Conservation (phyloP, 2,113 vertebrate species). For the Raja brachyura region DNA sequence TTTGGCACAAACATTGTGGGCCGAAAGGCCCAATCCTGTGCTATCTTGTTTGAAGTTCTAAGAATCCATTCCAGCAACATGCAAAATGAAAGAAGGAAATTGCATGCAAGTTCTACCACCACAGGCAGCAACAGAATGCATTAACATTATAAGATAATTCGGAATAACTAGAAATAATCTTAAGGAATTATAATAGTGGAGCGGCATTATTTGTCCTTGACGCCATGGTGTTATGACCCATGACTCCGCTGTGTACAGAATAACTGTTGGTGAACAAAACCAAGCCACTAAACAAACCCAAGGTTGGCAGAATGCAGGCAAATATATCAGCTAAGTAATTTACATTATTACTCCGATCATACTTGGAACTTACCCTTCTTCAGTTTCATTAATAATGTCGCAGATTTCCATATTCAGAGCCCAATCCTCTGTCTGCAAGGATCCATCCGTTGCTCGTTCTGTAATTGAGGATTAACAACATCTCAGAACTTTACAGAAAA, state of each 20-base stretch:
- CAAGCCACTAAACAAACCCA: not conserved
- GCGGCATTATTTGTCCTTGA: not conserved
- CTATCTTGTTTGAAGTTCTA: no score
- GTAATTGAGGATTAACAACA: conserved; percentile 46
- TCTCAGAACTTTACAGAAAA: not conserved
- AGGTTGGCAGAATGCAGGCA: not conserved
- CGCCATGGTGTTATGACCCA: not conserved
- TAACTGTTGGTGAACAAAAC: not conserved
- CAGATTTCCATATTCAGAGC: conserved; percentile 98
- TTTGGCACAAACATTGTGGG: no score
- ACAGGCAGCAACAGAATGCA: not conserved
- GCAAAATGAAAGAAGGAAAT: not conserved
- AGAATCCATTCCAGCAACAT: not conserved
- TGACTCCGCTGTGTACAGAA: not conserved
- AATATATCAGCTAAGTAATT: not conserved
- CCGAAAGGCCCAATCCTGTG: no score
- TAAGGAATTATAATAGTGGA: not conserved
- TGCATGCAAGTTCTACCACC: not conserved
- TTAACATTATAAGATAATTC: not conserved
- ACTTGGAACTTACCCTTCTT: conserved; percentile 77
- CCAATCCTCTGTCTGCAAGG: conserved; percentile 94
- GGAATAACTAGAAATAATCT: not conserved
- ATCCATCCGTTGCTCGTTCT: conserved; percentile 97
- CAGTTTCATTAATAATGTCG: conserved; percentile 97
- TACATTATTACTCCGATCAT: not conserved